A percentile compares a stretch with the other conserved stretches of the same genome.
Evolutionary conservation across 2,888 invertebrate species (phyloP).

Genomic region (Lamproptera curius): DNA sequence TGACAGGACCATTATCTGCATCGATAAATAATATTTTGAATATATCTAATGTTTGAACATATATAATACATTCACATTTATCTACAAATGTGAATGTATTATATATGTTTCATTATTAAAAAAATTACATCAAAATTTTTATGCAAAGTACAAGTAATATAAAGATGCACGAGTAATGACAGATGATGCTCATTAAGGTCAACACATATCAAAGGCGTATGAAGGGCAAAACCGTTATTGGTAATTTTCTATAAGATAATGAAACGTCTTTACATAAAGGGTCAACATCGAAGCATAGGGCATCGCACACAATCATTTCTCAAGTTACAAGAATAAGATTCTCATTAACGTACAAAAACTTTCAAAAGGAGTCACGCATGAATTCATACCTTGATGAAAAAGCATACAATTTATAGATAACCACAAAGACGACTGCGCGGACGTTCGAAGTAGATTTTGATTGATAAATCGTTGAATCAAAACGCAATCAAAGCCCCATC

Average conservation of each 20-base stretch:
- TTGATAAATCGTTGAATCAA: slow-evolving; percentile 58
- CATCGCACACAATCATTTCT: not conserved
- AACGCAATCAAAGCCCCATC: slow-evolving; percentile 56
- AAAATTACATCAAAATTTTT: too few relatives aligned
- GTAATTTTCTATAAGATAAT: not conserved
- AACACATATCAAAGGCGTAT: not conserved
- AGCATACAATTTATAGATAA: slow-evolving; percentile 33
- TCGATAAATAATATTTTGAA: too few relatives aligned
- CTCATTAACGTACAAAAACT: slow-evolving; percentile 8
- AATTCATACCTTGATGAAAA: slow-evolving; percentile 36
- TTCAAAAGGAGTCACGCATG: not conserved
- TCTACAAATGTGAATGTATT: too few relatives aligned
- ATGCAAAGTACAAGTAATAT: too few relatives aligned
- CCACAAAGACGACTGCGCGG: slow-evolving; percentile 32
- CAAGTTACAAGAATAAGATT: not conserved
- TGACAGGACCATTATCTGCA: not conserved
- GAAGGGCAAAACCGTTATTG: slow-evolving; percentile 14
- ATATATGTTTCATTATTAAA: too few relatives aligned
- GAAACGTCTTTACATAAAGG: too few relatives aligned
- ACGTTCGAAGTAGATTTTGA: slow-evolving; percentile 36
- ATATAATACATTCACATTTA: too few relatives aligned
- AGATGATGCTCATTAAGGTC: too few relatives aligned
- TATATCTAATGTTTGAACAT: too few relatives aligned
- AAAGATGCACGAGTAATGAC: too few relatives aligned
- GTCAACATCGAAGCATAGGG: not conserved